Evolutionary conservation across 2,797 vertebrate genomes (phyloP), one percentile per base, ranked within the genome.

Genomic region (Channallabes apus): DNA sequence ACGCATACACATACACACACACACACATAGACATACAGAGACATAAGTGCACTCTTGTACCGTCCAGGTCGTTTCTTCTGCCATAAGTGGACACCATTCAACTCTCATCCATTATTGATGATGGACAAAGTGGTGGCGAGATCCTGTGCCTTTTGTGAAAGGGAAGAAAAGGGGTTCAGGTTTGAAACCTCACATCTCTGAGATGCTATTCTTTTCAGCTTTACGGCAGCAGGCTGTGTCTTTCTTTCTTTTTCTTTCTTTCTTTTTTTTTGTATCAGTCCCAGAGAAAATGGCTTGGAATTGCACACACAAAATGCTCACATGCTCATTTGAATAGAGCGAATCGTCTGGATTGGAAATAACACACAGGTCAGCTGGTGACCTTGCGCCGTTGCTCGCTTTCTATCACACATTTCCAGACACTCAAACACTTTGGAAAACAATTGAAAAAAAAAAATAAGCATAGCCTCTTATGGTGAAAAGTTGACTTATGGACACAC

Each of bases 41-140:
- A 12, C 12, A n/a, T 77, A 77, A 77, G 75, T 46, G 68, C 83
- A 80, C 41, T 17, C 38, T 54, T 56, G 38, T 56, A 84, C 73
- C 77, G 72, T 69, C 73, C 80, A 86, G 0, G 6, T 75, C 88
- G 88, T 87, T 76, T 90, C 88, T 91, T 86, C 87, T 91, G 89
- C 91, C 92, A 94, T 88, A 88, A 90, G 93, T 91, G 90, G 92
- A 91, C 92, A 93, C 92, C 87, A 90, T 92, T 90, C 91, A 88
- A 86, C 92, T 84, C 84, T 90, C 91, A 94, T 95, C 90, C 90
- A 96, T 96, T 95, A 96, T 94, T 95, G 93, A 96, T 84, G 86
- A 84, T 95, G 91, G 93, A 88, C 88, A 91, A 92, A 92, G 92
- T 92, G 94, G 92, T 90, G 93, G 94, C 92, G 93, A 94, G 93